phyloP scores from a whole-genome alignment of 2,113 vertebrate genomes.

The Actenoides lindsayi region DNA sequence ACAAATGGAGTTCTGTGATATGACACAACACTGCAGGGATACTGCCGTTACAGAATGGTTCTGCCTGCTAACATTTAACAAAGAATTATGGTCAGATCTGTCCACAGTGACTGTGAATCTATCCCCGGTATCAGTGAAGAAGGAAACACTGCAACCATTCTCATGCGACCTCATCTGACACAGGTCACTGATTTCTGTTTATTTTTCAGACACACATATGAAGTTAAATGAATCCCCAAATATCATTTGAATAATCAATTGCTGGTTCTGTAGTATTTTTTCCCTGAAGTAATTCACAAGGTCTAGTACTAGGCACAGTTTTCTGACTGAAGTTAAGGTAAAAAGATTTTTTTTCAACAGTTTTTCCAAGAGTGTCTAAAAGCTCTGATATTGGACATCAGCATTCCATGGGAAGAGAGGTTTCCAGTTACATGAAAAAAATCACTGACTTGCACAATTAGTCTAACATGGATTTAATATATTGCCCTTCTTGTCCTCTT shows the following conservation, averaged over 20 bases:
- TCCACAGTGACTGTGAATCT: background rate
- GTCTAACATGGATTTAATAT: background rate
- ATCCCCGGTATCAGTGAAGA: background rate
- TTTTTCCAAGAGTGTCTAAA: background rate
- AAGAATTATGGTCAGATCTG: background rate
- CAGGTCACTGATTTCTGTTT: conserved; percentile 1
- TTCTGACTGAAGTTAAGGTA: background rate
- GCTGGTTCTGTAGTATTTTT: background rate
- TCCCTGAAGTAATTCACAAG: background rate
- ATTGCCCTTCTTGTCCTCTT: background rate
- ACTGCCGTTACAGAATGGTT: background rate
- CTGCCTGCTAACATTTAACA: background rate
- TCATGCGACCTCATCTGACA: background rate
- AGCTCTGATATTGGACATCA: background rate
- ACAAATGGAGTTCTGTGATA: background rate
- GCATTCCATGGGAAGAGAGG: background rate
- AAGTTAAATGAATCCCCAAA: conserved; percentile 10
- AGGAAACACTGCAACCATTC: background rate
- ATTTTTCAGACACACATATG: background rate
- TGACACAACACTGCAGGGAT: background rate
- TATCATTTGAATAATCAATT: conserved; percentile 12
- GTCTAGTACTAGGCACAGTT: background rate
- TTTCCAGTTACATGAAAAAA: background rate
- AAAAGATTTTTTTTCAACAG: background rate
- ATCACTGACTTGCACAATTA: background rate